Conservation (phyloP, 2,797 vertebrate species). For the Kryptopterus vitreolus region DNA sequence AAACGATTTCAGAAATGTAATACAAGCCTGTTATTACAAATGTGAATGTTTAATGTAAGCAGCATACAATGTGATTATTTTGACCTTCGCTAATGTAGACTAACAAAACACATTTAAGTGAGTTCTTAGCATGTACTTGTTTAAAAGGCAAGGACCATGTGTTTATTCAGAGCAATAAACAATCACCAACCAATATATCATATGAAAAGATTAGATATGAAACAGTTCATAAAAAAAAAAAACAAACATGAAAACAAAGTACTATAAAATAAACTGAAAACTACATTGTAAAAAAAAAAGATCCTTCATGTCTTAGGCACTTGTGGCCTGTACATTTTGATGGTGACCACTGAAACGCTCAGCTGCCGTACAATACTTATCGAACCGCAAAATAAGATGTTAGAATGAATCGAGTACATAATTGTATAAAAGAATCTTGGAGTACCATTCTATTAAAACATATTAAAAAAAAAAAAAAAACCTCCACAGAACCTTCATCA, state of each 20-base stretch:
- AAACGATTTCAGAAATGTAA: not conserved
- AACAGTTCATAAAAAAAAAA: slow-evolving; percentile 64
- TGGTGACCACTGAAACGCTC: slow-evolving; percentile 56
- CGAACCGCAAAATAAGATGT: slow-evolving; percentile 56
- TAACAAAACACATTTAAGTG: slow-evolving; percentile 64
- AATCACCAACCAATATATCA: slow-evolving; percentile 27
- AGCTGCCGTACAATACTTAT: slow-evolving; percentile 57
- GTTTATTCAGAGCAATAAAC: slow-evolving; percentile 22
- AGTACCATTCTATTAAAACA: slow-evolving; percentile 69
- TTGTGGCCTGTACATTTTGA: slow-evolving; percentile 68
- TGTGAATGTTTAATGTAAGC: slow-evolving; percentile 94
- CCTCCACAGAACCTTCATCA: slow-evolving; percentile 74
- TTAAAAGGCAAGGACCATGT: slow-evolving; percentile 53
- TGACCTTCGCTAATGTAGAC: slow-evolving; percentile 81
- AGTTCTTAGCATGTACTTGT: slow-evolving; percentile 70
- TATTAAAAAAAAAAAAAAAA: slow-evolving; percentile 54
- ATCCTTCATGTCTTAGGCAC: slow-evolving; percentile 98
- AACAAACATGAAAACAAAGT: slow-evolving; percentile 71
- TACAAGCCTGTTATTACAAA: slow-evolving; percentile 67
- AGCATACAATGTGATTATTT: slow-evolving; percentile 82
- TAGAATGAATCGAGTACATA: slow-evolving; percentile 58
- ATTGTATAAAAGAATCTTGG: slow-evolving; percentile 52
- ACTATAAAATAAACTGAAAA: slow-evolving; percentile 70
- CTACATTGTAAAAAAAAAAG: slow-evolving; percentile 62
- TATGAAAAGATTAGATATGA: slow-evolving; percentile 67